Percentiles rank a stretch among this genome's conserved stretches.
Evolutionary conservation across 1,140 invertebrate genomes (phyloP).

Genomic region (Aphaenogaster ashmeadi): DNA sequence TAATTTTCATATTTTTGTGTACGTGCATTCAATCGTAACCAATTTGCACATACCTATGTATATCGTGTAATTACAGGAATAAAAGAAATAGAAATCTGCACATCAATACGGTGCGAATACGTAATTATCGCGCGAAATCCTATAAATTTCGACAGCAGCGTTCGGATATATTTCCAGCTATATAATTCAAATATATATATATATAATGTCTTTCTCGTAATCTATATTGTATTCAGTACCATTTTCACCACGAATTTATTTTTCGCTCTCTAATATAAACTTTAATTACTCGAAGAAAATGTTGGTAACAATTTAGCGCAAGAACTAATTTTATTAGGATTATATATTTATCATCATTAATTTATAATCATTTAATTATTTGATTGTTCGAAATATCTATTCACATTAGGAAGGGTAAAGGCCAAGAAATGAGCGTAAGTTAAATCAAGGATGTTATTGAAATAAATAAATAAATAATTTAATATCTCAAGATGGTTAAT

Average conservation of each 20-base stretch:
- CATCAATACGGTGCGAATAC: neutral
- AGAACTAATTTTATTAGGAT: neutral
- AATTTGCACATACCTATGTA: neutral
- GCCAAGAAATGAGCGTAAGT: no score
- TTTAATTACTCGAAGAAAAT: neutral
- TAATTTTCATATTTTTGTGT: neutral
- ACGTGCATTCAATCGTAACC: neutral
- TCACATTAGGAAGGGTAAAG: no score
- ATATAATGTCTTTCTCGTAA: neutral
- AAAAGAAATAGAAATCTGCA: neutral
- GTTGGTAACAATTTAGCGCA: neutral
- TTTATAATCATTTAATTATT: neutral
- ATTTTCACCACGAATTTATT: neutral
- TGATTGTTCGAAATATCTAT: neutral
- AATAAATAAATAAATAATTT: no score
- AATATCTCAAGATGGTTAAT: no score
- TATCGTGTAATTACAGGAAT: neutral
- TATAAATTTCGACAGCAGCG: neutral
- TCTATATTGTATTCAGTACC: neutral
- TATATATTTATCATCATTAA: neutral
- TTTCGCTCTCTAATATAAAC: neutral
- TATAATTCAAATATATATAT: neutral
- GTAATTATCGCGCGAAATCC: slow-evolving; percentile 11
- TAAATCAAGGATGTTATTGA: no score
- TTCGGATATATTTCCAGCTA: slow-evolving; percentile 1